Evolutionary conservation across 2,797 vertebrate species (phyloP).

Genomic region (Gymnoscopelus microlampas): DNA sequence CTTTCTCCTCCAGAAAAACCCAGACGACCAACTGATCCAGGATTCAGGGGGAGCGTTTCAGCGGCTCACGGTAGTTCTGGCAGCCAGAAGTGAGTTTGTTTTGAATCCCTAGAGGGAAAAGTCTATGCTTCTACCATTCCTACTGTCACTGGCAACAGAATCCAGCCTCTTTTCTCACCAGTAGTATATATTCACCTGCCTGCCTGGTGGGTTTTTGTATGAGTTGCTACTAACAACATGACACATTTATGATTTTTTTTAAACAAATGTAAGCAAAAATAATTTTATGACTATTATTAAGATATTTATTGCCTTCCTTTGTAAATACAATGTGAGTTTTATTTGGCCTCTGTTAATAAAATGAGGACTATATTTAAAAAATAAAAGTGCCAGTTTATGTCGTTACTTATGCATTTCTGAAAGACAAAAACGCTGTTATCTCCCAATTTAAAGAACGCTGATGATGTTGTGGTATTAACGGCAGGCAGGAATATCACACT

Average conservation of each 20-base stretch:
- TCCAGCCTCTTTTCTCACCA: constrained; percentile 53
- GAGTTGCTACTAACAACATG: constrained; percentile 86
- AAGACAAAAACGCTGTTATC: constrained; percentile 3
- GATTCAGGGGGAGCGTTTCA: constrained; percentile 39
- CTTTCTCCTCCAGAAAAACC: constrained; percentile 27
- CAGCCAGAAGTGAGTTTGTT: constrained; percentile 13
- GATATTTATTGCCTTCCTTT: constrained; percentile 89
- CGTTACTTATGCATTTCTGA: constrained; percentile 42
- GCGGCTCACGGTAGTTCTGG: neutral
- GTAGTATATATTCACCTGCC: constrained; percentile 73
- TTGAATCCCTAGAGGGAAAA: constrained; percentile 51
- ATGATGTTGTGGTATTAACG: constrained; percentile 13
- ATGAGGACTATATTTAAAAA: constrained; percentile 87
- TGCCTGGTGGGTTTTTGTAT: constrained; percentile 72
- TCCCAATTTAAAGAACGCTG: constrained; percentile 10
- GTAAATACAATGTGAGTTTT: constrained; percentile 89
- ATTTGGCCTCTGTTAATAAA: constrained; percentile 89
- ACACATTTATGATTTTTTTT: constrained; percentile 81
- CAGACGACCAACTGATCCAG: constrained; percentile 21
- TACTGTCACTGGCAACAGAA: constrained; percentile 46
- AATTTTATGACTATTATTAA: constrained; percentile 90
- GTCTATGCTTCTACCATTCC: constrained; percentile 39
- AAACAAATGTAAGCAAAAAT: constrained; percentile 86
- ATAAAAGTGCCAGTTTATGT: constrained; percentile 46
- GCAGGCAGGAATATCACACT: constrained; percentile 10